These are phyloP conservation scores for Lagocephalus sceleratus DNA, from an alignment of 2,797 vertebrate genomes.

Conservation along the genomic window DNA sequence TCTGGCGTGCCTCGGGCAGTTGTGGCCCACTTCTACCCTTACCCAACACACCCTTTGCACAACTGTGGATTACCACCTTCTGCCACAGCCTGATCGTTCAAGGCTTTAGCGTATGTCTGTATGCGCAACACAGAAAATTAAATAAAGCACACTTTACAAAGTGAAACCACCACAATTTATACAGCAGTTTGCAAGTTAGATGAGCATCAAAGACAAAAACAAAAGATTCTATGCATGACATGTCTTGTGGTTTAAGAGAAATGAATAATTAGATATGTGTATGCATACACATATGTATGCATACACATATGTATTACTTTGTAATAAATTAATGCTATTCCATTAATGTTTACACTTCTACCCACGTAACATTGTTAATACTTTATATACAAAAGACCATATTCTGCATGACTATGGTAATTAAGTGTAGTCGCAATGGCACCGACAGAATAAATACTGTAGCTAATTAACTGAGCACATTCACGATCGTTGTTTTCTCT, in stretches of 20 bases:
- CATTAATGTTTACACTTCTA: slow-evolving; percentile 66
- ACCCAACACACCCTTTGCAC: slow-evolving; percentile 48
- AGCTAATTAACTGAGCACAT: slow-evolving; percentile 42
- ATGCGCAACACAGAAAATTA: slow-evolving; percentile 55
- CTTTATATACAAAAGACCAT: slow-evolving; percentile 53
- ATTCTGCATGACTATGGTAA: slow-evolving; percentile 66
- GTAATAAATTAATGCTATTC: slow-evolving; percentile 62
- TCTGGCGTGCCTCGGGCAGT: slow-evolving; percentile 61
- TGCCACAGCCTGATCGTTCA: slow-evolving; percentile 53
- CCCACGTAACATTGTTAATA: slow-evolving; percentile 55
- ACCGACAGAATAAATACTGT: slow-evolving; percentile 33
- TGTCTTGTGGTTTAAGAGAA: slow-evolving; percentile 67
- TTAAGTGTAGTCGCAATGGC: slow-evolving; percentile 48
- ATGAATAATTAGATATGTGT: too few relatives aligned
- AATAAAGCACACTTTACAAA: slow-evolving; percentile 75
- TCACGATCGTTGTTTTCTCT: slow-evolving; percentile 21
- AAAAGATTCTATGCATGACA: slow-evolving; percentile 72
- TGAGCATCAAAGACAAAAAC: slow-evolving; percentile 50
- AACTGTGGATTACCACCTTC: slow-evolving; percentile 42
- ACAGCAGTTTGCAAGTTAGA: slow-evolving; percentile 69
- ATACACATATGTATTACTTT: slow-evolving; percentile 68
- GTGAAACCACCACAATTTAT: slow-evolving; percentile 75
- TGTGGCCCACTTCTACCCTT: slow-evolving; percentile 48
- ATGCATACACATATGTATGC: slow-evolving; percentile 52
- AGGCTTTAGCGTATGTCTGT: slow-evolving; percentile 64